Conservation (phyloP, 2,888 invertebrate genomes). For the Perdita meconis region DNA sequence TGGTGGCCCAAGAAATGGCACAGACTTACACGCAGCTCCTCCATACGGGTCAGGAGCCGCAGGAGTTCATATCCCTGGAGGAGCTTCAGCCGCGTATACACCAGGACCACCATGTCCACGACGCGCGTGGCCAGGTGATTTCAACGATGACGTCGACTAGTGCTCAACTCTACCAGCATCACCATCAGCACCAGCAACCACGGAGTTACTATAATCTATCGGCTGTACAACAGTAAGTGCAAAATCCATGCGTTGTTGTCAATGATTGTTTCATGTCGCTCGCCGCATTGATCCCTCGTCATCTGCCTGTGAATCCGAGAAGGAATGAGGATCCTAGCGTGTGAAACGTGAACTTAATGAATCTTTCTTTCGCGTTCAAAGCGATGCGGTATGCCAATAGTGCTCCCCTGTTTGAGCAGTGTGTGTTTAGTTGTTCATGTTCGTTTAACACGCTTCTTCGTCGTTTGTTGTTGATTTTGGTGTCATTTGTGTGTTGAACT, state of each 20-base stretch:
- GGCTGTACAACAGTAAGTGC: constrained; percentile 79
- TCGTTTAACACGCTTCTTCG: not conserved
- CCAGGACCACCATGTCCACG: constrained; percentile 65
- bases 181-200: constrained; percentile 52
- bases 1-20: constrained; percentile 81
- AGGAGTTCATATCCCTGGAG: constrained; percentile 79
- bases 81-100: constrained; percentile 75
- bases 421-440: not conserved
- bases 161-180: constrained; percentile 67
- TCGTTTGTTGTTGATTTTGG: not conserved
- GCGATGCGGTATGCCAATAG: no score
- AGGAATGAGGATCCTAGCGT: no score
- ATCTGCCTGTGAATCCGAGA: not conserved
- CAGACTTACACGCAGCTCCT: constrained; percentile 80
- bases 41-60: constrained; percentile 77
- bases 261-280: constrained; percentile 13
- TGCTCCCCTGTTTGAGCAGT: no score
- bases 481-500: not conserved
- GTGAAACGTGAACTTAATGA: no score
- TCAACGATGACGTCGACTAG: constrained; percentile 55
- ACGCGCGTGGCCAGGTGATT: constrained; percentile 56
- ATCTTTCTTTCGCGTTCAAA: no score
- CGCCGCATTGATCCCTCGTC: not conserved
- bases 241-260: constrained; percentile 46
- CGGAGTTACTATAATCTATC: constrained; percentile 78